Percentiles rank a stretch among this genome's conserved stretches.
phyloP scores from a whole-genome alignment of 2,888 invertebrate genomes.

The Axea sp. region DNA sequence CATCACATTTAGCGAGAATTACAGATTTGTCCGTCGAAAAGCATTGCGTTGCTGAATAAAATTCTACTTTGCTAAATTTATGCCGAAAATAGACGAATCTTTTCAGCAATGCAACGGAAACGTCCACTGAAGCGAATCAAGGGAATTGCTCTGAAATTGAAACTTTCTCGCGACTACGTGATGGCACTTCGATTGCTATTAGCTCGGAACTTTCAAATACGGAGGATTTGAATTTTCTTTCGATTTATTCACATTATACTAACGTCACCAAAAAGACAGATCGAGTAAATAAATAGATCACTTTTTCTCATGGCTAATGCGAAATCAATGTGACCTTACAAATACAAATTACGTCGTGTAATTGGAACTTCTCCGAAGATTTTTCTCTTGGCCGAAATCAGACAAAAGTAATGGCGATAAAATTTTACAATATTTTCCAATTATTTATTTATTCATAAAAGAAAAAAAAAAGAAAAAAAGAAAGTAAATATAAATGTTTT shows the following conservation, averaged over 20 bases:
- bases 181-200: slow-evolving; percentile 64
- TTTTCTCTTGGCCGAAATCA: not conserved
- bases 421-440: no score
- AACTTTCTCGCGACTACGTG: slow-evolving; percentile 63
- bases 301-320: slow-evolving; percentile 43
- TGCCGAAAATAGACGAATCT: slow-evolving; percentile 66
- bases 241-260: slow-evolving; percentile 61
- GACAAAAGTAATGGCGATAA: not conserved
- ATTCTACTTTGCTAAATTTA: slow-evolving; percentile 68
- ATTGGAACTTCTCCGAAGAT: slow-evolving; percentile 23
- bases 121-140: slow-evolving; percentile 61
- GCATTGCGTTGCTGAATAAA: slow-evolving; percentile 65
- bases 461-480: no score
- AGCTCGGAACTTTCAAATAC: slow-evolving; percentile 61
- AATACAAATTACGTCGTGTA: slow-evolving; percentile 36
- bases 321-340: slow-evolving; percentile 45
- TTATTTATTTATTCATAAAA: no score
- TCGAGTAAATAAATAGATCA: slow-evolving; percentile 60
- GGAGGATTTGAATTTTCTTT: slow-evolving; percentile 62
- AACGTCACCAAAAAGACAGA: slow-evolving; percentile 52
- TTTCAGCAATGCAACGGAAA: slow-evolving; percentile 62
- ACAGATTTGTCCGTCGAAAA: slow-evolving; percentile 65
- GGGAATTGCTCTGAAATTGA: slow-evolving; percentile 63
- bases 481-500: no score
- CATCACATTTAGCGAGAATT: slow-evolving; percentile 61